Conservation (phyloP, 2,113 vertebrate genomes). For the Drymodes brunneopygia region DNA sequence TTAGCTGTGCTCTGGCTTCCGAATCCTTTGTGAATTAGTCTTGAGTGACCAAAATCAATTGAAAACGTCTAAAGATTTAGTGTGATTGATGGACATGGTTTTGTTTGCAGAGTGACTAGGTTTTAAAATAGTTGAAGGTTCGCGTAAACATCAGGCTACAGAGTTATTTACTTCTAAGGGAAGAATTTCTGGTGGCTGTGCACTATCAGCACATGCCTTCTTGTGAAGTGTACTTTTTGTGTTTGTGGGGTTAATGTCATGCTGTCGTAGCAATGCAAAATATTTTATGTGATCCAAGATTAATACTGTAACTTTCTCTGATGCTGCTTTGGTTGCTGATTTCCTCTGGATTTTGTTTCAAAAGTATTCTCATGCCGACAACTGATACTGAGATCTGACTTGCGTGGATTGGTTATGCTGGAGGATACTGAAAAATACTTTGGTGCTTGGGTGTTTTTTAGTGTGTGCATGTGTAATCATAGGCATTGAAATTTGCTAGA, state of each 20-base stretch:
- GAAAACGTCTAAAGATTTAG: not conserved
- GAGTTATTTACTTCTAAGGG: not conserved
- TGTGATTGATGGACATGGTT: not conserved
- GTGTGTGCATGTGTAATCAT: not conserved
- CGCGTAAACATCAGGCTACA: not conserved
- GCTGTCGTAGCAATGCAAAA: not conserved
- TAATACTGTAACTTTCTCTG: not conserved
- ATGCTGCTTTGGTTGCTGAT: not conserved
- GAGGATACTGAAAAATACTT: not conserved
- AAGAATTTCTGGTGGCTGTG: not conserved
- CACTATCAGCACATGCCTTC: not conserved
- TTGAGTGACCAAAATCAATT: conserved; percentile 20
- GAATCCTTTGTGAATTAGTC: not conserved
- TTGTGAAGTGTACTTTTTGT: not conserved
- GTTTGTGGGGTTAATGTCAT: not conserved
- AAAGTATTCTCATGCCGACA: not conserved
- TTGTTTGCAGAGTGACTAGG: not conserved
- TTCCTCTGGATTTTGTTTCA: not conserved
- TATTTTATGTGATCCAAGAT: not conserved
- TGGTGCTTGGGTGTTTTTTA: not conserved
- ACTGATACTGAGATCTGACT: not conserved
- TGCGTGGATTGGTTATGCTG: not conserved
- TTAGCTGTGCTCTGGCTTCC: not conserved
- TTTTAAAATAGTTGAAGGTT: conserved; percentile 9
- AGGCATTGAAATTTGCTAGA: not conserved